Percentiles rank a stretch among this genome's conserved stretches.
These are phyloP conservation scores for Tenrec ecaudatus DNA, from an alignment of 2,113 vertebrate genomes.

Conservation along the genomic window DNA sequence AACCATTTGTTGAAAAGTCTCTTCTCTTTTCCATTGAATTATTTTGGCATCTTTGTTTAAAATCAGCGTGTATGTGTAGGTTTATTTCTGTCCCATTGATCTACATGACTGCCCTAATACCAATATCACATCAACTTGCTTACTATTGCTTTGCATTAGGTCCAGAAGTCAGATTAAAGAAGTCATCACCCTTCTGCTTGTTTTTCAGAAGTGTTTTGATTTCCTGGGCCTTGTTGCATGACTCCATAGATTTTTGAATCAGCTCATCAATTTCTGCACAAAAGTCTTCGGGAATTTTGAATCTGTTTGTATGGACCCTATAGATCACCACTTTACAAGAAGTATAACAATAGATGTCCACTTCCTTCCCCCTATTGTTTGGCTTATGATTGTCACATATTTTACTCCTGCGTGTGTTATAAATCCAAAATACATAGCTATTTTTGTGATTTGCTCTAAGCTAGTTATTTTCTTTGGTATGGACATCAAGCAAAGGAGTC, in stretches of 20 bases:
- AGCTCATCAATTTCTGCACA: background rate
- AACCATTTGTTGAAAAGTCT: background rate
- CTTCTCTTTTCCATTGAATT: too few relatives aligned
- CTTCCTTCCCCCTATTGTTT: background rate
- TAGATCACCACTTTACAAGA: background rate
- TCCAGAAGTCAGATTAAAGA: background rate
- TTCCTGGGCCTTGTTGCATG: background rate
- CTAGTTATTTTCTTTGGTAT: too few relatives aligned
- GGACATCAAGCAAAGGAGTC: too few relatives aligned
- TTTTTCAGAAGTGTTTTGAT: background rate
- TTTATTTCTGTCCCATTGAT: background rate
- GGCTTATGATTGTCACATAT: background rate
- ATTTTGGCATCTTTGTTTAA: background rate
- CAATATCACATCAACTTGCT: background rate
- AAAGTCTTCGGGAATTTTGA: background rate
- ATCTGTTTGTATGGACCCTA: background rate
- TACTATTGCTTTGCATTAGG: background rate
- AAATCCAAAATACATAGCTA: background rate
- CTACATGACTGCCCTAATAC: background rate
- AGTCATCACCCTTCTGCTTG: background rate
- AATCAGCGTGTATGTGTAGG: background rate
- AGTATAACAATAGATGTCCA: background rate
- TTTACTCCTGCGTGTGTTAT: background rate
- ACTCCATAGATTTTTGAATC: background rate
- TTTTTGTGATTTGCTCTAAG: too few relatives aligned